Conservation (phyloP, 2,113 vertebrate genomes). For the Mustelus asterias region DNA sequence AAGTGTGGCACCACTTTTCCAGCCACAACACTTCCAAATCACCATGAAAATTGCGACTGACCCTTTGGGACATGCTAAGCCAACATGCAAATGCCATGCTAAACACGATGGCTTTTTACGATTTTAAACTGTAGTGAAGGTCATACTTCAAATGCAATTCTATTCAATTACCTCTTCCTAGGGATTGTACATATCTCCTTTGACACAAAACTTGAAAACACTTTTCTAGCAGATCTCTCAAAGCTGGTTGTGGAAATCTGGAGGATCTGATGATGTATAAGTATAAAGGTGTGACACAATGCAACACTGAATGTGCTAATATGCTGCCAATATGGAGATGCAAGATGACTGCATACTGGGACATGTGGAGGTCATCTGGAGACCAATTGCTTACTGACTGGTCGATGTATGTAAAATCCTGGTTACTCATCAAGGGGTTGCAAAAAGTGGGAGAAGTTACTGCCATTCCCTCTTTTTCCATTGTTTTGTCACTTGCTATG, state of each 20-base stretch:
- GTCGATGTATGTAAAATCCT: neutral
- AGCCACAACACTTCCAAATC: neutral
- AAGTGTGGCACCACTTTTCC: neutral
- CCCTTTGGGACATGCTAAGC: neutral
- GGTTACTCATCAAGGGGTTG: neutral
- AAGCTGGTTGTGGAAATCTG: neutral
- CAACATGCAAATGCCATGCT: neutral
- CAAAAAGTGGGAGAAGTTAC: neutral
- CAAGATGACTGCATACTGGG: neutral
- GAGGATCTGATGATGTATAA: neutral
- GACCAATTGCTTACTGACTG: neutral
- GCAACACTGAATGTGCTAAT: neutral
- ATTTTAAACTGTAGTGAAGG: neutral
- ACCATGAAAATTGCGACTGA: neutral
- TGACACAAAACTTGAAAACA: slow-evolving; percentile 13
- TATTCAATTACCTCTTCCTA: neutral
- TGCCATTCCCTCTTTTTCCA: neutral
- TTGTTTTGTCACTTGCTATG: neutral
- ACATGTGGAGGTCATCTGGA: neutral
- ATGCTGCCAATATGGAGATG: neutral
- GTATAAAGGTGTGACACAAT: neutral
- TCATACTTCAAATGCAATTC: neutral
- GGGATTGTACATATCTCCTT: neutral
- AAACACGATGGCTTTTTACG: neutral
- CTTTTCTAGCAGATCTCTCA: neutral